Evolutionary conservation across 1,140 invertebrate species (phyloP), one percentile per base, ranked within the genome.

Genomic region (Paracyclopina nana): DNA sequence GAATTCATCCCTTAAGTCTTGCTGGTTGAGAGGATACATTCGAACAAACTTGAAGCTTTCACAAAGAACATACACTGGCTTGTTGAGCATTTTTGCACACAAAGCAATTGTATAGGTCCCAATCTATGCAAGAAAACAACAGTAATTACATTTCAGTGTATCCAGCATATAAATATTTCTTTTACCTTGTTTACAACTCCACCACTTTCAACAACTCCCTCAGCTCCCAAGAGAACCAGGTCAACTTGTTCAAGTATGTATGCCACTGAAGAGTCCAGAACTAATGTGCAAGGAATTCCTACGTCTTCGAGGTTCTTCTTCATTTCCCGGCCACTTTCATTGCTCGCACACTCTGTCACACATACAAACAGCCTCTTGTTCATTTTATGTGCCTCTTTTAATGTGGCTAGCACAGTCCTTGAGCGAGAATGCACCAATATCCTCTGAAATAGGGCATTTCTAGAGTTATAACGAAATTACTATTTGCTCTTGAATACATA

Each of bases 31-130:
- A 12, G 92, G 92, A 70, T 82, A 97, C 42, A 88, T 69, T 55
- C 88, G 71, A 0, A 85, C 78, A 68, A 97, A 97, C 69, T 98
- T 97, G 60, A 95, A 94, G 63, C 87, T 95, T 66, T 98, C 94
- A 0, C 87, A 81, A 2, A 95, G 66, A 0, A 96, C 90, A 64
- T 92, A 97, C 45, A 96, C 78, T 22, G 88, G 87, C 64, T 94
- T 96, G 57, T 95, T 91, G 61, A 91, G 75, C 64, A 82, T 78
- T 59, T 79, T 76, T 0, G 92, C 91, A 64, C 82, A 83, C 42
- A 97, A 72, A 4, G 83, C 88, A 62, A 96, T 74, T 5, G 80
- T 79, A 60, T 81, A 91, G 48, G 81, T 88, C 38, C 90, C 90
- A 61, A 94, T 80, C 75, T 91, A 66, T 53, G n/a, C 65, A n/a